Evolutionary conservation across 2,888 invertebrate genomes (phyloP).

Genomic region (Pomacea canaliculata): DNA sequence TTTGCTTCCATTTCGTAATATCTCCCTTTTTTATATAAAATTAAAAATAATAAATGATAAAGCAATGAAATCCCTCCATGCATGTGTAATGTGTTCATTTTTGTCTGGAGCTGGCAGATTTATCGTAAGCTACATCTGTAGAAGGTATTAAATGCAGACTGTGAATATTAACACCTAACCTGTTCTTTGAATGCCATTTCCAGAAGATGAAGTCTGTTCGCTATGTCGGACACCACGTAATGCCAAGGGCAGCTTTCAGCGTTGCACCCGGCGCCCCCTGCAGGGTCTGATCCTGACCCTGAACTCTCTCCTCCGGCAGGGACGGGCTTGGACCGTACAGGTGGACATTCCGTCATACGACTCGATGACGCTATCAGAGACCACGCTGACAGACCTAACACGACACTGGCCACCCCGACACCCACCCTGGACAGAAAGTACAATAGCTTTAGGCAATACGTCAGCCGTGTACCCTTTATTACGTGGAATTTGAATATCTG

Average conservation of each 20-base stretch:
- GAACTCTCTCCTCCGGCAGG: neutral
- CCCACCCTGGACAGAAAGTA: slow-evolving; percentile 1
- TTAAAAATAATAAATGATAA: no score
- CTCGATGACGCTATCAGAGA: slow-evolving; percentile 18
- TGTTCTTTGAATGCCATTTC: slow-evolving; percentile 62
- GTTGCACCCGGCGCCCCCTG: neutral
- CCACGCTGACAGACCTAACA: slow-evolving; percentile 8
- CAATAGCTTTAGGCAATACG: neutral
- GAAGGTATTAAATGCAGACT: no score
- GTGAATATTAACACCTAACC: slow-evolving; percentile 24
- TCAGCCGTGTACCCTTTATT: no score
- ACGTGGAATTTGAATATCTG: no score
- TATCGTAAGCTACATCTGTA: no score
- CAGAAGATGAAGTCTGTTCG: slow-evolving; percentile 52
- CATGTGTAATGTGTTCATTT: no score
- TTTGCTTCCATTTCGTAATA: no score
- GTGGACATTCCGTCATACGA: slow-evolving; percentile 1
- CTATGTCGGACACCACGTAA: slow-evolving; percentile 50
- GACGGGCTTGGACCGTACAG: neutral
- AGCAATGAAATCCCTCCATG: no score
- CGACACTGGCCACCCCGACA: slow-evolving; percentile 14
- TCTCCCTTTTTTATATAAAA: no score
- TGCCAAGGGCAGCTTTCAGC: slow-evolving; percentile 43
- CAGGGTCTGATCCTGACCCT: neutral
- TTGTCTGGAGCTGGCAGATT: no score